Percentiles rank a stretch among this genome's conserved stretches.
Conservation (phyloP, 2,113 vertebrate species). For the Urocitellus parryii region DNA sequence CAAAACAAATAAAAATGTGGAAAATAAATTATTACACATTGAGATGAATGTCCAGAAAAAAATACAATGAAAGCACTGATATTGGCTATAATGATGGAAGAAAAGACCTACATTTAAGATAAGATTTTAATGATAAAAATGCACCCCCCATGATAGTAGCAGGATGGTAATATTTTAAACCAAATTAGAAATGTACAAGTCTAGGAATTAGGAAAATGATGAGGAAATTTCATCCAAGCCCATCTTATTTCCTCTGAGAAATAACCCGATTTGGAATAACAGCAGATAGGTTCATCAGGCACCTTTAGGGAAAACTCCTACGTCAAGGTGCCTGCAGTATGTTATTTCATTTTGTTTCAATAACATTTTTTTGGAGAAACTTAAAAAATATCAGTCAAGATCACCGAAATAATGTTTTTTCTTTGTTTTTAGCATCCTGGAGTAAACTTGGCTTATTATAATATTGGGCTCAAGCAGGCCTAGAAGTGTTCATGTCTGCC, state of each 20-base stretch:
- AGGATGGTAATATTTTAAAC: neutral
- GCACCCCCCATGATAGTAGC: neutral
- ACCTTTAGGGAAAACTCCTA: too few relatives aligned
- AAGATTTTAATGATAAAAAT: neutral
- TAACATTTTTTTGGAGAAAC: too few relatives aligned
- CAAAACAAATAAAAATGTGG: neutral
- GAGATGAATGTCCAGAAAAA: neutral
- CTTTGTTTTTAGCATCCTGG: too few relatives aligned
- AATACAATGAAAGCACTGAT: neutral
- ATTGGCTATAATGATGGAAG: neutral
- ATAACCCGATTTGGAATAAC: neutral
- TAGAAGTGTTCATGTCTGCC: too few relatives aligned
- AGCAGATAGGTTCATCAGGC: too few relatives aligned
- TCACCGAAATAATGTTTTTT: too few relatives aligned
- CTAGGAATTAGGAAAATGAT: neutral
- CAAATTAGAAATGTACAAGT: neutral
- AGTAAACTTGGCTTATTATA: too few relatives aligned
- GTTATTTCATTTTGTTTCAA: too few relatives aligned
- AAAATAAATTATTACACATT: neutral
- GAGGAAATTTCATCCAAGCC: accelerated
- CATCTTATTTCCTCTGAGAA: neutral
- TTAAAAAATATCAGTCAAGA: too few relatives aligned
- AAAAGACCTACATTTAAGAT: neutral
- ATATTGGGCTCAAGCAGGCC: too few relatives aligned
- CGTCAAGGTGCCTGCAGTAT: too few relatives aligned